These are phyloP conservation scores for Steinernema khuongi DNA, from an alignment of 1,140 invertebrate genomes.

Conservation along the genomic window DNA sequence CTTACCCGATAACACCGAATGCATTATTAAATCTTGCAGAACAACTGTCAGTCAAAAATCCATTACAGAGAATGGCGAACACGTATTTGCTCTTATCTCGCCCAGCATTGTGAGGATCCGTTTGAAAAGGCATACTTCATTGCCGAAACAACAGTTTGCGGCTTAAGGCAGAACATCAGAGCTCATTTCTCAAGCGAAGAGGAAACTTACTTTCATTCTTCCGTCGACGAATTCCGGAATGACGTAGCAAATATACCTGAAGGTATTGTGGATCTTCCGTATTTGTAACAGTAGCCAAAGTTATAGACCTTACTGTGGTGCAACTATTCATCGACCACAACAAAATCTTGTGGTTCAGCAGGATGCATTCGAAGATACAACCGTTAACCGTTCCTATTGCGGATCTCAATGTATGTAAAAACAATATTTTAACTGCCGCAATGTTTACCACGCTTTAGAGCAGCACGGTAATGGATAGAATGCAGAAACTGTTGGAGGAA, in stretches of 20 bases:
- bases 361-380: not conserved
- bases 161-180: not conserved
- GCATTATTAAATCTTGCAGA: too few relatives aligned
- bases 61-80: not conserved
- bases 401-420: not conserved
- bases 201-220: not conserved
- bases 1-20: too few relatives aligned
- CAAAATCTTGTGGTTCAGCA: not conserved
- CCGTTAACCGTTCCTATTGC: not conserved
- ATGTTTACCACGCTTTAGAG: not conserved
- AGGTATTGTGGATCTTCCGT: not conserved
- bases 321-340: not conserved
- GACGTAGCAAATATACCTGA: not conserved
- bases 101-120: not conserved
- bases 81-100: not conserved
- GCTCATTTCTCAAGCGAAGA: not conserved
- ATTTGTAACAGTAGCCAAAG: not conserved
- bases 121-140: not conserved
- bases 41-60: too few relatives aligned
- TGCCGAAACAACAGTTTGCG: not conserved
- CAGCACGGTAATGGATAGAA: not conserved
- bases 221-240: not conserved
- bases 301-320: not conserved
- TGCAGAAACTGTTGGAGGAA: not conserved
- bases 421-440: not conserved